Conservation (phyloP, 2,888 invertebrate genomes). For the Dicranocentrus wangi region DNA sequence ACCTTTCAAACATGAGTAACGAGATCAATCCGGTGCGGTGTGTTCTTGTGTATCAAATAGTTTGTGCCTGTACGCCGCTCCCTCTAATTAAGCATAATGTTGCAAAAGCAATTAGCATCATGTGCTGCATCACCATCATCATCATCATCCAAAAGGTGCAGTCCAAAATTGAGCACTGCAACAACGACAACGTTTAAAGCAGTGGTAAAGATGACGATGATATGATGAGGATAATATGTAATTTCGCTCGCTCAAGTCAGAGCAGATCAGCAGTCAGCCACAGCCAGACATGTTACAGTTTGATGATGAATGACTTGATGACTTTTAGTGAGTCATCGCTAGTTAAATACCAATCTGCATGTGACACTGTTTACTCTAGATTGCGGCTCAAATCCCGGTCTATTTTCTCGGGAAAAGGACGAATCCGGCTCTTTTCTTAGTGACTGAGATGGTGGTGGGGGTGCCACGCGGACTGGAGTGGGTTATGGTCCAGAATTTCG, state of each 20-base stretch:
- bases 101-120: slow-evolving; percentile 52
- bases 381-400: slow-evolving; percentile 20
- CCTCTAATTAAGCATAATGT: slow-evolving; percentile 47
- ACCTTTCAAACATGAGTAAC: slow-evolving; percentile 1
- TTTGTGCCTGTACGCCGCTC: slow-evolving; percentile 18
- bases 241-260: slow-evolving; percentile 21
- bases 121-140: slow-evolving; percentile 10
- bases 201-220: not conserved
- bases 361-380: slow-evolving; percentile 56
- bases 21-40: not conserved
- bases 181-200: too few species aligned
- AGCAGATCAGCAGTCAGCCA: slow-evolving; percentile 49
- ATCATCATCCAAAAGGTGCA: too few species aligned
- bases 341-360: slow-evolving; percentile 53
- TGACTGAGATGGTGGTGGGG: slow-evolving; percentile 42
- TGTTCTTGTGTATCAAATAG: not conserved
- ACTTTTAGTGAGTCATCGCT: slow-evolving; percentile 49
- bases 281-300: slow-evolving; percentile 36
- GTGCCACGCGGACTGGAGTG: slow-evolving; percentile 32
- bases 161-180: too few species aligned
- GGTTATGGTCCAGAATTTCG: slow-evolving; percentile 45
- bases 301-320: slow-evolving; percentile 62
- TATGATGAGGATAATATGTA: not conserved
- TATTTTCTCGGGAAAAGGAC: slow-evolving; percentile 54
- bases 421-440: slow-evolving; percentile 36